phyloP scores from a whole-genome alignment of 2,888 invertebrate species.

The Lithosia quadra region DNA sequence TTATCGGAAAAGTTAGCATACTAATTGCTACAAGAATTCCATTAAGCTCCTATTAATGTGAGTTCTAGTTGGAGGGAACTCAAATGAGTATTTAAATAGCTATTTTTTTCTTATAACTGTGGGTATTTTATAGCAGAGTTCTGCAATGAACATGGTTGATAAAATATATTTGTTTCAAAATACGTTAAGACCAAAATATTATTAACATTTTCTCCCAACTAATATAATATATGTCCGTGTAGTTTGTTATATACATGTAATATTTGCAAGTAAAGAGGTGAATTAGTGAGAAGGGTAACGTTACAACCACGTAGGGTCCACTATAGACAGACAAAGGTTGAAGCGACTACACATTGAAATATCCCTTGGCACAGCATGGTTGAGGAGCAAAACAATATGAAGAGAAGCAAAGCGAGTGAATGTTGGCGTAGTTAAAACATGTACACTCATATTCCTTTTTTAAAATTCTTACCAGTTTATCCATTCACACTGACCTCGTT shows the following conservation, averaged over 20 bases:
- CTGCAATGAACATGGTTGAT: not conserved
- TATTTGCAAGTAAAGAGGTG: slow-evolving; percentile 46
- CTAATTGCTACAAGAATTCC: no score
- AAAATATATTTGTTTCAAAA: not conserved
- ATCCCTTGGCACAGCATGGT: slow-evolving; percentile 47
- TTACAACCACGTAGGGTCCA: slow-evolving; percentile 48
- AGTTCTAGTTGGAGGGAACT: no score
- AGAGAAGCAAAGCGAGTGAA: slow-evolving; percentile 70
- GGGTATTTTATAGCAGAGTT: not conserved
- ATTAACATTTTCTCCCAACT: not conserved
- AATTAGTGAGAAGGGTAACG: slow-evolving; percentile 45
- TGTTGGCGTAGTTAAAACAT: slow-evolving; percentile 53
- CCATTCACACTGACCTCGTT: not conserved
- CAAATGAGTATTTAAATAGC: no score
- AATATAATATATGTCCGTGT: not conserved
- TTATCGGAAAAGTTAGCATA: no score
- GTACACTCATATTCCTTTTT: not conserved
- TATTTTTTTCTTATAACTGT: no score
- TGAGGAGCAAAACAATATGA: slow-evolving; percentile 59
- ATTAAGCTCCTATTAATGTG: no score
- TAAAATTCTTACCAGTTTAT: not conserved
- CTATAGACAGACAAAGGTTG: slow-evolving; percentile 45
- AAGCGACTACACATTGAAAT: slow-evolving; percentile 56
- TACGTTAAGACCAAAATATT: not conserved
- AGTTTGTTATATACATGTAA: slow-evolving; percentile 5